A percentile compares a stretch with the other conserved stretches of the same genome.
These are phyloP conservation scores for Trachelus stipa DNA, from an alignment of 2,888 invertebrate species.

Conservation along the genomic window DNA sequence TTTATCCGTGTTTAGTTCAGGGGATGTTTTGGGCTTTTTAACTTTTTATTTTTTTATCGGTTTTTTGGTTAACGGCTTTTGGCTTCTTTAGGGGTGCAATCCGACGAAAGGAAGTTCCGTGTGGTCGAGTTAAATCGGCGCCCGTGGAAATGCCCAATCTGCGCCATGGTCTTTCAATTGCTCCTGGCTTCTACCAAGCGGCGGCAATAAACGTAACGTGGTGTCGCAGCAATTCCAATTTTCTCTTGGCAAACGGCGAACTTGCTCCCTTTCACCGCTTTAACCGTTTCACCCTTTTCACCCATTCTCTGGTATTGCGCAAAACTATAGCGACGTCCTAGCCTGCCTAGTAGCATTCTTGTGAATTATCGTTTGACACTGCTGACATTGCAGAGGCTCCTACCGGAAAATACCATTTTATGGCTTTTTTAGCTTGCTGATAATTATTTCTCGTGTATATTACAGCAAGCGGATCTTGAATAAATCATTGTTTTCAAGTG, in stretches of 20 bases:
- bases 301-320: constrained; percentile 27
- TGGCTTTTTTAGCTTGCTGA: not conserved
- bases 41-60: not conserved
- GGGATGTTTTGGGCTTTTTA: not conserved
- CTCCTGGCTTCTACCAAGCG: constrained; percentile 28
- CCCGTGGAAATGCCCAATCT: constrained; percentile 28
- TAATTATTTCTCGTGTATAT: not conserved
- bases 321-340: not conserved
- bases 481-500: not conserved
- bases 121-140: constrained; percentile 22
- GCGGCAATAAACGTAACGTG: constrained; percentile 44
- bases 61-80: not conserved
- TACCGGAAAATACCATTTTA: not conserved
- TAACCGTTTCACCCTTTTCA: not conserved
- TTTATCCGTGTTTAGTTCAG: not conserved
- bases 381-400: constrained; percentile 34
- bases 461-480: not conserved
- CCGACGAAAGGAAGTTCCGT: not conserved
- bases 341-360: constrained; percentile 30
- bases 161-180: constrained; percentile 30
- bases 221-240: constrained; percentile 44
- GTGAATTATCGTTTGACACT: constrained; percentile 45
- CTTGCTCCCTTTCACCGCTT: constrained; percentile 12
- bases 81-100: not conserved
- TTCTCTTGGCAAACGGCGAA: constrained; percentile 39